A percentile compares a stretch with the other conserved stretches of the same genome.
phyloP scores from a whole-genome alignment of 2,888 invertebrate genomes.

The Agapetus fuscipes region DNA sequence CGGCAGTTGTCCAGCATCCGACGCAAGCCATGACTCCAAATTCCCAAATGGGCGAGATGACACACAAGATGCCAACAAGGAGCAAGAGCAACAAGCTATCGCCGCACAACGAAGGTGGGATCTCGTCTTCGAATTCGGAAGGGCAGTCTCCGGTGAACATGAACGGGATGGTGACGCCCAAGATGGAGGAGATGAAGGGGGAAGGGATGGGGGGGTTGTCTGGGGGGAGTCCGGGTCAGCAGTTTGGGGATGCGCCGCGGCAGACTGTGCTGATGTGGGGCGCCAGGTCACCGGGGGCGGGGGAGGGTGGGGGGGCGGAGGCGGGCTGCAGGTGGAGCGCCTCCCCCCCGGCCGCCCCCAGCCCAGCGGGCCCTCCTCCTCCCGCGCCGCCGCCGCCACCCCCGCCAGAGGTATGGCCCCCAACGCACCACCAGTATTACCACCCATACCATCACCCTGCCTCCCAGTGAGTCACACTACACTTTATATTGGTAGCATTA shows the following conservation, averaged over 20 bases:
- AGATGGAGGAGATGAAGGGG: slow-evolving; percentile 50
- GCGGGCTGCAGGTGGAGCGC: slow-evolving; percentile 21
- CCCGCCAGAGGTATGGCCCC: slow-evolving; percentile 25
- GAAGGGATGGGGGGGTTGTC: slow-evolving; percentile 28
- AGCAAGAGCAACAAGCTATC: slow-evolving; percentile 25
- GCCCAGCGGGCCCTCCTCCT: slow-evolving; percentile 25
- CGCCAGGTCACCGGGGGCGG: slow-evolving; percentile 33
- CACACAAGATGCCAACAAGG: slow-evolving; percentile 13
- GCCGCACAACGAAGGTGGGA: slow-evolving; percentile 27
- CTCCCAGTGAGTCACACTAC: slow-evolving; percentile 22
- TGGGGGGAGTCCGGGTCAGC: slow-evolving; percentile 28
- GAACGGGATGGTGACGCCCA: slow-evolving; percentile 43
- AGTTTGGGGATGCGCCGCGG: slow-evolving; percentile 54
- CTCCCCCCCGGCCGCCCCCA: slow-evolving; percentile 30
- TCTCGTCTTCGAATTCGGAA: slow-evolving; percentile 43
- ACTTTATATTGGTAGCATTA: slow-evolving; percentile 11
- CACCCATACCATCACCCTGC: slow-evolving; percentile 21
- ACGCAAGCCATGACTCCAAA: slow-evolving; percentile 32
- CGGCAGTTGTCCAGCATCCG: slow-evolving; percentile 38
- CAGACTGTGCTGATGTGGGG: slow-evolving; percentile 96
- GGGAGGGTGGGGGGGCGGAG: slow-evolving; percentile 30
- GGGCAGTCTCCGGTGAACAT: slow-evolving; percentile 53
- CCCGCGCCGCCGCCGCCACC: slow-evolving; percentile 24
- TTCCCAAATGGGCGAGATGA: slow-evolving; percentile 21
- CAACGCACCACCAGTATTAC: slow-evolving; percentile 25